Base-by-base conservation (phyloP, 2,113 vertebrate genomes). In the Brachirus orientalis region DNA sequence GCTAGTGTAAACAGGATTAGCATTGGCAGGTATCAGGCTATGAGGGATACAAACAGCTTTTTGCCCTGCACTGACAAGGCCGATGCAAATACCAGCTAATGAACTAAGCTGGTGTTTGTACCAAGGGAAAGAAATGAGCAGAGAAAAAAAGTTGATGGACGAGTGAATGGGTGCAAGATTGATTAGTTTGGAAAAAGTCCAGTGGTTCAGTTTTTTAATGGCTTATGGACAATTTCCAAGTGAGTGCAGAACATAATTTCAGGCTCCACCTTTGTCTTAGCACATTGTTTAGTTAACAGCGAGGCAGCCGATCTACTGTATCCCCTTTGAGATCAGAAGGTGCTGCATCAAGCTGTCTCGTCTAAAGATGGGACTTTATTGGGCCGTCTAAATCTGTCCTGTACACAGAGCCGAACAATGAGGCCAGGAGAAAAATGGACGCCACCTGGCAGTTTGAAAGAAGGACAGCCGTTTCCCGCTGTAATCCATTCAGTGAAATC, bases 401-500 rank as follows among this genome's bases (percentile, higher is more conserved):
- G 69, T 85, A 69, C 75, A 52, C 80, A 41, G 46, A 63, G 63
- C 35, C 33, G 43, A 79, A 92, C 89, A 80, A 92, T 90, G 86
- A 82, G 82, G 85, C 69, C 69, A 0, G 57, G 77, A 90, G 85
- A 89, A 73, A 87, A 89, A 88, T 88, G 89, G 79, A 88, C 73
- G 80, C 80, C 82, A 90, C 82, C 89, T 92, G 81, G 82, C 82
- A 81, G 85, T 80, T 86, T 89, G 82, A 87, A 85, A 87, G 81
- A 86, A 79, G 76, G 86, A 91, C 89, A 88, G 85, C 84, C 83
- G 84, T 83, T 90, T 86, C 82, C 79, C 52, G 75, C 77, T 78
- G 86, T 84, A 91, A 92, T 91, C 88, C 88, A 92, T 93, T 91
- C 90, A 65, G 72, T 20, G 63, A 90, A 90, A 91, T 92, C 88